These are phyloP conservation scores for Acrobasis repandana DNA, from an alignment of 2,888 invertebrate genomes.

Conservation along the genomic window DNA sequence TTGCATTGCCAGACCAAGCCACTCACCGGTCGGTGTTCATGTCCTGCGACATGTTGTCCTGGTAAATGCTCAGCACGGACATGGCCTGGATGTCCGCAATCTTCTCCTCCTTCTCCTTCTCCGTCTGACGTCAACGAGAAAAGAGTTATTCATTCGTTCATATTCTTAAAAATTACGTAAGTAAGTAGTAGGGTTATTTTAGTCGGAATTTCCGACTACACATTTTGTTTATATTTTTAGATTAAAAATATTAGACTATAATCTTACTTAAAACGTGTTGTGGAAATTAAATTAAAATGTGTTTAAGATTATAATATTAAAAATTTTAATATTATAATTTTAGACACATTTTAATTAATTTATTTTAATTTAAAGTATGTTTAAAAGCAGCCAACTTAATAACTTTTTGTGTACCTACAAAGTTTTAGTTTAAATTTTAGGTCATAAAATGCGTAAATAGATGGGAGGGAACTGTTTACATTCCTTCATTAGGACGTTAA, in stretches of 20 bases:
- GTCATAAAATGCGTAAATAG: neutral
- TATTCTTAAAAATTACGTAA: neutral
- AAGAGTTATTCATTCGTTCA: slow-evolving; percentile 29
- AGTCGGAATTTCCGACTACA: neutral
- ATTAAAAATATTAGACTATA: no score
- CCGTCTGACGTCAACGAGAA: slow-evolving; percentile 65
- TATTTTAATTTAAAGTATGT: no score
- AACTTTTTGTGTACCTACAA: neutral
- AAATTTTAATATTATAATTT: no score
- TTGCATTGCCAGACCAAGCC: slow-evolving; percentile 20
- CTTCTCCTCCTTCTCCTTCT: slow-evolving; percentile 66
- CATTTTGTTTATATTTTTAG: no score
- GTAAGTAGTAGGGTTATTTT: neutral
- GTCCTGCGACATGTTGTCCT: slow-evolving; percentile 81
- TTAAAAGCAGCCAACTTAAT: no score
- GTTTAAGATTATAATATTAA: no score
- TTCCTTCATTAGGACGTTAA: no score
- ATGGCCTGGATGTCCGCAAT: slow-evolving; percentile 79
- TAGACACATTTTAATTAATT: no score
- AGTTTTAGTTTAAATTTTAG: neutral
- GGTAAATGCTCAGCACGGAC: slow-evolving; percentile 84
- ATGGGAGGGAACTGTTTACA: slow-evolving; percentile 24
- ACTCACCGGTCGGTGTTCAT: slow-evolving; percentile 85
- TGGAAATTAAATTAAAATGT: no score
- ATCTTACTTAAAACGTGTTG: no score